Base-by-base conservation (phyloP, 92 coral and sea anemone species). In the Porites evermanni region DNA sequence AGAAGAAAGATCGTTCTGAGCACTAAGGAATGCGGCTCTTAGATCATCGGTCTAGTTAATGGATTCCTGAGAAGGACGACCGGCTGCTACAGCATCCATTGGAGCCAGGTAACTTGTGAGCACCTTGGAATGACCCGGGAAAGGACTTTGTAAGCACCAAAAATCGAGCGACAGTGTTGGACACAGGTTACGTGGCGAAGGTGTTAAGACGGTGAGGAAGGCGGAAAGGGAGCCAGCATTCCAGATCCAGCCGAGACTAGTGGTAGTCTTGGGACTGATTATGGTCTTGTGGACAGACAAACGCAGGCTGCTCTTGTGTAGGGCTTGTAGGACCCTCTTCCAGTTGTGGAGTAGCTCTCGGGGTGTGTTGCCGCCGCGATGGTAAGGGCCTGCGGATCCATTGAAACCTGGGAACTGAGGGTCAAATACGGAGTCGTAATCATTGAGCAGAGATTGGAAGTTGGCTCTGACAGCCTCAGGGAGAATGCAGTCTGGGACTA, bases 181-280 rank as follows among this genome's bases (percentile, higher is more conserved):
- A 88, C 63, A 63, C 58, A 56, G 84, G 81, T 79, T 84, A 86
- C 66, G 87, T 70, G 16, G 91, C 87, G 26, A 92, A 86, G 61
- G 95, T 67, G 83, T 67, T 58, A 23, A 92, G 60, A 67, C 85
- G 85, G 67, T 92, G 93, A n/a, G 90, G 86, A 52, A 83, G 68
- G 89, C 92, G 65, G 66, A n/a, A 52, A 89, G 89, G n/a, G 91
- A 60, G 56, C 93, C 88, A 16, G 84, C 58, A 70, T 44, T 52
- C 92, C 94, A 87, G 81, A 83, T 84, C 93, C 93, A 90, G 21
- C 91, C 93, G 7, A 92, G 64, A 17, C 71, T 80, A 13, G 89
- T 81, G 20, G 86, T 86, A 26, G 85, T n/a, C n/a, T n/a, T n/a
- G n/a, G n/a, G n/a, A n/a, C n/a, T n/a, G n/a, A n/a, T n/a, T n/a